phyloP scores from a whole-genome alignment of 2,888 invertebrate genomes.

The Cheilosia scutellata region DNA sequence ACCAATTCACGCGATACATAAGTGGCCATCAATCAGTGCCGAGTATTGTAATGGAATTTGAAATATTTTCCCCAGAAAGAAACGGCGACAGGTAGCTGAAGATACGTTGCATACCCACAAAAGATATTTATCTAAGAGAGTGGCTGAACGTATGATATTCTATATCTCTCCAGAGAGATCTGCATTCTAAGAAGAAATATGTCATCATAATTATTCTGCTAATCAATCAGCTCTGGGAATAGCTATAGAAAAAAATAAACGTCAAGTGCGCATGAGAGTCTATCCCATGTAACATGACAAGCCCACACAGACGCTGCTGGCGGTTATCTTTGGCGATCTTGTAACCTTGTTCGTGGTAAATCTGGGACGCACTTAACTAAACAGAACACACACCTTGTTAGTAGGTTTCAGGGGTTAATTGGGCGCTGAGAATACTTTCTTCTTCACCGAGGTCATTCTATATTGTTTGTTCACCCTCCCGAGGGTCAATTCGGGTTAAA shows the following conservation, averaged over 20 bases:
- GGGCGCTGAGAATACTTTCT: constrained; percentile 18
- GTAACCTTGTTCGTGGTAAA: constrained; percentile 41
- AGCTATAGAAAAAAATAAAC: background rate
- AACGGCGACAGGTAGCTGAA: constrained; percentile 45
- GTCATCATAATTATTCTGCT: constrained; percentile 64
- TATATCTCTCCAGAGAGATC: constrained; percentile 30
- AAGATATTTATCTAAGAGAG: constrained; percentile 19
- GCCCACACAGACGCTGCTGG: constrained; percentile 46
- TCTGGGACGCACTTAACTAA: constrained; percentile 31
- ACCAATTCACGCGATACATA: constrained; percentile 51
- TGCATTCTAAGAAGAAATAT: constrained; percentile 49
- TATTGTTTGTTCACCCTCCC: background rate
- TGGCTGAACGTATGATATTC: constrained; percentile 5
- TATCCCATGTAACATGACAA: constrained; percentile 38
- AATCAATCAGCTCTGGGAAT: constrained; percentile 61
- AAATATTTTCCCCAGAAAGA: constrained; percentile 22
- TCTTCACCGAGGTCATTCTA: constrained; percentile 19
- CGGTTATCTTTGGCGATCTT: constrained; percentile 57
- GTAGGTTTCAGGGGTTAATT: constrained; percentile 21
- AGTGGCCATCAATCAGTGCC: constrained; percentile 64
- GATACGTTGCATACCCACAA: constrained; percentile 9
- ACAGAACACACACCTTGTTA: constrained; percentile 49
- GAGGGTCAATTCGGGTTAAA: constrained; percentile 58
- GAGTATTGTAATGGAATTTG: constrained; percentile 41
- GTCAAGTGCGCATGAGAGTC: background rate